A percentile compares a stretch with the other conserved stretches of the same genome.
These are phyloP conservation scores for Astropecten irregularis DNA, from an alignment of 53 echinoderm and acorn worm species.

Conservation along the genomic window DNA sequence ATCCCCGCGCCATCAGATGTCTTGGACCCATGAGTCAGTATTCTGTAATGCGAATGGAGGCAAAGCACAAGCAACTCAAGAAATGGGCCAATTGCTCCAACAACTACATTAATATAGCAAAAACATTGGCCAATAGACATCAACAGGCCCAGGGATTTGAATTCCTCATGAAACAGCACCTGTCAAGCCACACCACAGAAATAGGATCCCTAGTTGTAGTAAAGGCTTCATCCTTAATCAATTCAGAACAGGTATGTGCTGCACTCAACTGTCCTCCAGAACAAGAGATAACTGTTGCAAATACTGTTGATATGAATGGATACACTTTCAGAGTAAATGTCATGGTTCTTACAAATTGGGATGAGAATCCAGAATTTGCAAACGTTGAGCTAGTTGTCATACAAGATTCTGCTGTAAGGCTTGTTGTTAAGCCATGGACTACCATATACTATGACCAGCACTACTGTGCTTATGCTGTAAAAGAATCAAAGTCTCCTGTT, in stretches of 20 bases:
- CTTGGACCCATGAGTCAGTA: conserved; percentile 36
- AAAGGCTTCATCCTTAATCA: conserved; percentile 9
- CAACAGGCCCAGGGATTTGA: conserved; percentile 48
- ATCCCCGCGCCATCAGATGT: conserved; percentile 5
- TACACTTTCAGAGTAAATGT: conserved; percentile 47
- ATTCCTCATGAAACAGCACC: conserved; percentile 19
- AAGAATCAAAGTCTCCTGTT: background rate
- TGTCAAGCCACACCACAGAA: background rate
- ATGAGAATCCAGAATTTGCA: conserved; percentile 29
- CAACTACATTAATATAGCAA: conserved; percentile 58
- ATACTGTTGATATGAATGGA: conserved; percentile 16
- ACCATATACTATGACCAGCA: conserved; percentile 20
- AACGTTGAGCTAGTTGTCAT: conserved; percentile 8
- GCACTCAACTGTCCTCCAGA: background rate
- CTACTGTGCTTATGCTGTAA: conserved; percentile 27
- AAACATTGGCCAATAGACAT: conserved; percentile 52
- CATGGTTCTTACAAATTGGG: conserved; percentile 23
- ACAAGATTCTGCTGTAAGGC: background rate
- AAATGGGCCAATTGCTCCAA: conserved; percentile 39
- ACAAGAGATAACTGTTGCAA: background rate
- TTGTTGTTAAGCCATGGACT: conserved; percentile 12
- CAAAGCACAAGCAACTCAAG: conserved; percentile 59
- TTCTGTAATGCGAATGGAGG: conserved; percentile 44
- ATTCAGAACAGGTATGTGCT: background rate
- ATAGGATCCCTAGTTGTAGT: conserved; percentile 13